phyloP scores from a whole-genome alignment of 2,113 vertebrate genomes.

The Vidua macroura region DNA sequence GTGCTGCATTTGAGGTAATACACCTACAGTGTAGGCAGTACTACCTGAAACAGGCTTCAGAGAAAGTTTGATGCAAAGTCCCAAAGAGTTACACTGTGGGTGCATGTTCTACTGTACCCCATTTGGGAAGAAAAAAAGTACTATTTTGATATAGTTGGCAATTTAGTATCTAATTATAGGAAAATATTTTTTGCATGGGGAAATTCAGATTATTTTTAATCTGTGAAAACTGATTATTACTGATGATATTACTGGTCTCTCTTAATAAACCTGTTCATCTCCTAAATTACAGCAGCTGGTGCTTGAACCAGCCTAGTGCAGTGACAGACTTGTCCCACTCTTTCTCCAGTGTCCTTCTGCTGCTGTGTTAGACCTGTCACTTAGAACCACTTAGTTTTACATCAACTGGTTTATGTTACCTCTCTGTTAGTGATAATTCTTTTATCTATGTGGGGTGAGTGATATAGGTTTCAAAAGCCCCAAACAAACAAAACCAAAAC shows the following conservation, averaged over 20 bases:
- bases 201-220: background rate
- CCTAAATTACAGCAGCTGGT: background rate
- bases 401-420: fast-evolving
- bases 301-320: background rate
- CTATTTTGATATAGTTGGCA: background rate
- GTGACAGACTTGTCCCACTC: fast-evolving
- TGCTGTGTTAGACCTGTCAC: background rate
- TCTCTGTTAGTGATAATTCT: background rate
- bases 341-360: background rate
- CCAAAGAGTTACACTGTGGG: background rate
- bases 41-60: background rate
- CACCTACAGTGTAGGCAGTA: fast-evolving
- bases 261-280: background rate
- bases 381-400: background rate
- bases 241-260: background rate
- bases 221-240: background rate
- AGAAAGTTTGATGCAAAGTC: background rate
- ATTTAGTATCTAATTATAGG: background rate
- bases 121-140: background rate
- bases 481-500: background rate
- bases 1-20: background rate
- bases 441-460: background rate
- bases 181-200: background rate
- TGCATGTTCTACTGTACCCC: background rate
- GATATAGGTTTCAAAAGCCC: background rate